A percentile compares a stretch with the other conserved stretches of the same genome.
Conservation (phyloP, 2,888 invertebrate species). For the Elgonia sp. region DNA sequence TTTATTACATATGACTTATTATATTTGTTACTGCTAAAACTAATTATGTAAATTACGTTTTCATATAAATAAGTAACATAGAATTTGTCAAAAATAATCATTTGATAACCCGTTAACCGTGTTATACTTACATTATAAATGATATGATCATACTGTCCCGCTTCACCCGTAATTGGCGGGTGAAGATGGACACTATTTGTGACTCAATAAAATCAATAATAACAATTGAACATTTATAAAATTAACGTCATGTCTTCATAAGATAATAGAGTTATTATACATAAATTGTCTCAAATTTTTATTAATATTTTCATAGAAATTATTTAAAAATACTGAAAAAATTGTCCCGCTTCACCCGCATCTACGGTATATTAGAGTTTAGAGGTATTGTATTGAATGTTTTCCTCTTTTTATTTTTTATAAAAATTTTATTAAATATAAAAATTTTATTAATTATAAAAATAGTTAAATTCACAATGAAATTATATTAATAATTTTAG, state of each 20-base stretch:
- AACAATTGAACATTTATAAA: background rate
- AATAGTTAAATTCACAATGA: too few relatives aligned
- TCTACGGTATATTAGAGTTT: too few relatives aligned
- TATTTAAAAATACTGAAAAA: background rate
- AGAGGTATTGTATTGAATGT: too few relatives aligned
- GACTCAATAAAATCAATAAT: background rate
- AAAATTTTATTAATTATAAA: too few relatives aligned
- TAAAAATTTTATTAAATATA: too few relatives aligned
- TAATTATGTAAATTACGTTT: background rate
- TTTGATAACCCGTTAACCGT: background rate
- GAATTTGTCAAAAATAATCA: background rate
- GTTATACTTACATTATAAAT: background rate
- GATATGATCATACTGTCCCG: background rate
- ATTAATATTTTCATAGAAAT: background rate
- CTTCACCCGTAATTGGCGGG: background rate
- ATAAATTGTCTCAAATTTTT: background rate
- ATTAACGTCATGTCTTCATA: background rate
- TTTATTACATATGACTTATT: too few relatives aligned
- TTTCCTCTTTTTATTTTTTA: too few relatives aligned
- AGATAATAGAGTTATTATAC: background rate
- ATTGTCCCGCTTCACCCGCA: too few relatives aligned
- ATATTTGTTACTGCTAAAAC: too few relatives aligned
- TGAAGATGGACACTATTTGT: background rate
- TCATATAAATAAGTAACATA: background rate
- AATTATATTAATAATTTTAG: too few relatives aligned